phyloP scores from a whole-genome alignment of 2,888 invertebrate genomes.

The Hypercompe scribonia region DNA sequence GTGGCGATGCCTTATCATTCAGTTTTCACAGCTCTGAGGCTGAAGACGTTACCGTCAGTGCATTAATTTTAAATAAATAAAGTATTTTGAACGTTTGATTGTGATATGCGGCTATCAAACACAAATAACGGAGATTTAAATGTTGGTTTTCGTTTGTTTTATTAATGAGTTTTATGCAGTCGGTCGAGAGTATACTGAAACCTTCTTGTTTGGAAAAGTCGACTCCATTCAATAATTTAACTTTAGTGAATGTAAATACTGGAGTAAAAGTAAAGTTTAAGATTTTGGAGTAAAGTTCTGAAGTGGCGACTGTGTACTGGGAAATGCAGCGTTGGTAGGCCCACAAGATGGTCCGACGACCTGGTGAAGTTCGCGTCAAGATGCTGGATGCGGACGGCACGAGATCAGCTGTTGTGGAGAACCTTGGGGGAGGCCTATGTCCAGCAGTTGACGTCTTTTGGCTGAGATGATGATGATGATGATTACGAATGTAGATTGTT shows the following conservation, averaged over 20 bases:
- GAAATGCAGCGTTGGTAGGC: no score
- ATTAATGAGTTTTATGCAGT: not conserved
- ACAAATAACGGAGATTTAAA: not conserved
- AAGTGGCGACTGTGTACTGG: no score
- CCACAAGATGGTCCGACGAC: no score
- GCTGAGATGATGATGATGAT: no score
- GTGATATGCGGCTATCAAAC: not conserved
- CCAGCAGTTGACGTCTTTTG: no score
- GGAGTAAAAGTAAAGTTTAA: no score
- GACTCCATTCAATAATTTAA: not conserved
- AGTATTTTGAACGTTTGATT: not conserved
- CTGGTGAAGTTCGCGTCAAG: no score
- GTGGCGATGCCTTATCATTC: constrained; percentile 1
- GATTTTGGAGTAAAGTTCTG: no score
- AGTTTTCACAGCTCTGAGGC: not conserved
- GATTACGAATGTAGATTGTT: no score
- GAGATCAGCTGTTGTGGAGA: no score
- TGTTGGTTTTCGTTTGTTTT: constrained; percentile 1
- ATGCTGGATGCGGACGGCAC: no score
- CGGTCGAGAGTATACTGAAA: not conserved
- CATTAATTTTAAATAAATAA: not conserved
- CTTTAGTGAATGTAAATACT: not conserved
- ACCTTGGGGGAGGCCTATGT: no score
- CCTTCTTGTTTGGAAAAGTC: not conserved
- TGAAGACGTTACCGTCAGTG: not conserved